A percentile compares a stretch with the other conserved stretches of the same genome.
Evolutionary conservation across 2,113 vertebrate genomes (phyloP).

Genomic region (Ophthalmolycus amberensis): DNA sequence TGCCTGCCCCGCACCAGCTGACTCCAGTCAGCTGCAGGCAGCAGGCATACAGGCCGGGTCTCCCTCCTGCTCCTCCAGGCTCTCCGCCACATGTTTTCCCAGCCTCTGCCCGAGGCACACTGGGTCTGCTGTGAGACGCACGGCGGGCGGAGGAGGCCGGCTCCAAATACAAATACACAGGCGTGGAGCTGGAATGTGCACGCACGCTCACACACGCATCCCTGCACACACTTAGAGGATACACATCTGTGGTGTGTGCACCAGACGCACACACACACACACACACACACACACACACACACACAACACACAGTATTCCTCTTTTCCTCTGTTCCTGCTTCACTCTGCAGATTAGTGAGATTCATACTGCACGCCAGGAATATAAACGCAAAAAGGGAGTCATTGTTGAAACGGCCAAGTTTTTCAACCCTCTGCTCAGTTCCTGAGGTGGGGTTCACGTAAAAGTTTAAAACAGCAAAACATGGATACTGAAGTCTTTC

Average conservation of each 20-base stretch:
- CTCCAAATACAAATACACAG: slow-evolving; percentile 61
- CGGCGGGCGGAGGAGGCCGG: slow-evolving; percentile 49
- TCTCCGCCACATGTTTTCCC: slow-evolving; percentile 62
- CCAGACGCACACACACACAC: slow-evolving; percentile 3
- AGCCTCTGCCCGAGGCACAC: slow-evolving; percentile 56
- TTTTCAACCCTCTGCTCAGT: slow-evolving; percentile 35
- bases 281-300: slow-evolving; percentile 22
- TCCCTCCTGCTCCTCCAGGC: slow-evolving; percentile 29
- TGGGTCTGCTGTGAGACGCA: slow-evolving; percentile 61
- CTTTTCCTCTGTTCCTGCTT: slow-evolving; percentile 47
- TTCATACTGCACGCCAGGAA: slow-evolving; percentile 54
- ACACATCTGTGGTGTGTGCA: slow-evolving; percentile 15
- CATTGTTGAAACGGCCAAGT: slow-evolving; percentile 69
- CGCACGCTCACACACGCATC: slow-evolving; percentile 4
- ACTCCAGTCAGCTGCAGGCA: slow-evolving; percentile 43
- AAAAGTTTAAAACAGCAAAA: slow-evolving; percentile 61
- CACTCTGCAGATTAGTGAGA: slow-evolving; percentile 39
- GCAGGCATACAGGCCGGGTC: slow-evolving; percentile 29
- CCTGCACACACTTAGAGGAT: slow-evolving; percentile 6
- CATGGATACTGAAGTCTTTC: slow-evolving; percentile 44
- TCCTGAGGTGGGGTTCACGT: slow-evolving; percentile 48
- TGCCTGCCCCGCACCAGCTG: slow-evolving; percentile 31
- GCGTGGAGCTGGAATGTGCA: slow-evolving; percentile 18
- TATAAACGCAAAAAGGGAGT: slow-evolving; percentile 68
- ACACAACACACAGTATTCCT: slow-evolving; percentile 17